Base-by-base conservation (phyloP, 2,888 invertebrate genomes). In the Brachycybe producta region DNA sequence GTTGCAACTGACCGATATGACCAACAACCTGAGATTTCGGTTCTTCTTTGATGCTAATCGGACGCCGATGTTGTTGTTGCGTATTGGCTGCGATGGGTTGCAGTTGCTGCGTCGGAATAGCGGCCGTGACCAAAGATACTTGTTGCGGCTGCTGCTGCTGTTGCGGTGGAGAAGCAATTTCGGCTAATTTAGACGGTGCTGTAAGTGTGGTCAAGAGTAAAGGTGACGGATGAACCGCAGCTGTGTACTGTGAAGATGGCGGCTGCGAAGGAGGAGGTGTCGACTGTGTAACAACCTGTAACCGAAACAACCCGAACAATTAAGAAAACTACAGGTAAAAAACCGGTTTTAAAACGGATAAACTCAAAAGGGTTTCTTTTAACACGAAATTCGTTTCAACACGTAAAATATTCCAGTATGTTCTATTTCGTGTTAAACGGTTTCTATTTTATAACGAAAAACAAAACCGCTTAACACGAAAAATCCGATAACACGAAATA, bases 1-100 rank as follows among this genome's bases (percentile, higher is more conserved):
- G 30, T 19, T 54, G 54, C 19, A 54, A 17, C 21, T 56, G 58
- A 24, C 55, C 54, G 21, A 58, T 38, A 27, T 58, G 54, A 24
- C 56, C 50, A 8, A 57, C 46, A 26, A 55, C 28, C 27, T 56
- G 56, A 19, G 56, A 53, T 21, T 57, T 53, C 41, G 55, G 53
- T 23, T 55, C 55, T 42, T 55, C 40, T n/a, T n/a, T 21, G n/a
- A 28, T 8, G 19, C 42, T 49, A 42, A 11, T 34, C 32, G 40
- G 47, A 28, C 40, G 49, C n/a, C 13, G 44, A 13, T 26, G 45
- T 13, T 13, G 26, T 17, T 26, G 27, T 5, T 46, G 38, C 24
- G 19, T 34, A 13, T 40, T 39, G 21, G 49, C 19, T 17, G 44
- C 26, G n/a, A 35, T 4, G 1, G 30, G 27, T n/a, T n/a, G n/a